Percentiles rank a stretch among this genome's conserved stretches.
Evolutionary conservation across 2,113 vertebrate genomes (phyloP).

Genomic region (Caloenas nicobarica): DNA sequence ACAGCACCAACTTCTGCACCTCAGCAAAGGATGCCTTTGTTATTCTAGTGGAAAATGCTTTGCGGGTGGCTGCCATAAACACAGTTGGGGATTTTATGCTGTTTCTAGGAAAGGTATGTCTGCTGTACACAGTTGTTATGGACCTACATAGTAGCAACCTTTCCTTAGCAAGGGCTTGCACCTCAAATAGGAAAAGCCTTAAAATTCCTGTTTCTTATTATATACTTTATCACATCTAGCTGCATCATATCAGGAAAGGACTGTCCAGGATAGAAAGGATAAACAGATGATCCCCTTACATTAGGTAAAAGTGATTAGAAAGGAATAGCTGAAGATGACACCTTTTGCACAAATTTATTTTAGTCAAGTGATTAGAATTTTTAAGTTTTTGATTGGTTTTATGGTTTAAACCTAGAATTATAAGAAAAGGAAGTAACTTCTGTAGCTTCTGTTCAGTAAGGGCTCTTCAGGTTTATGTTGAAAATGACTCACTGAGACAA

Average conservation of each 20-base stretch:
- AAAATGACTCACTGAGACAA: neutral
- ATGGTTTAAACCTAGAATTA: neutral
- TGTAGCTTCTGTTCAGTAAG: neutral
- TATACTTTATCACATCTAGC: neutral
- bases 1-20: conserved; percentile 98
- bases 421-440: neutral
- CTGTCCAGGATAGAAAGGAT: neutral
- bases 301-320: neutral
- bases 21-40: conserved; percentile 96
- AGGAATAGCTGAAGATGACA: neutral
- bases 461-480: neutral
- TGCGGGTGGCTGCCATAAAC: conserved; percentile 96
- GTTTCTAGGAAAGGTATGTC: conserved; percentile 93
- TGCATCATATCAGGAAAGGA: neutral
- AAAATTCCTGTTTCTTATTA: neutral
- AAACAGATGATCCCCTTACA: neutral
- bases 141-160: neutral
- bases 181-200: neutral
- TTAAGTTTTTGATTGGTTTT: neutral
- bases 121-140: neutral
- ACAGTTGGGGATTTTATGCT: conserved; percentile 96
- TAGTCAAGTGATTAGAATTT: neutral
- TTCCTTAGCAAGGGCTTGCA: neutral
- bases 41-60: conserved; percentile 95
- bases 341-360: neutral